Evolutionary conservation across 2,797 vertebrate genomes (phyloP).

Genomic region (Erpetoichthys calabaricus): DNA sequence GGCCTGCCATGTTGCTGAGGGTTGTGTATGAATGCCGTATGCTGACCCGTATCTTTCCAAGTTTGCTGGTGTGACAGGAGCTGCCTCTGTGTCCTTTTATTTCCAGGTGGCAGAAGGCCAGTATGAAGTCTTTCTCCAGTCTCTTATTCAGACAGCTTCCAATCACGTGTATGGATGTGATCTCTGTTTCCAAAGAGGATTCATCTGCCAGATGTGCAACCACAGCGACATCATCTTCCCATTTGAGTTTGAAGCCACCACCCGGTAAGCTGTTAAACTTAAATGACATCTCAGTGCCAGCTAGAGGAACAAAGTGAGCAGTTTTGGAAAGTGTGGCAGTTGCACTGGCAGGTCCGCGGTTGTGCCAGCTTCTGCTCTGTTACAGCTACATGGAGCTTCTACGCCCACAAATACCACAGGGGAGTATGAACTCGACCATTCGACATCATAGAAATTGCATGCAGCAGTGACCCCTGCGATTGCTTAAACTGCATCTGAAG

Average conservation of each 20-base stretch:
- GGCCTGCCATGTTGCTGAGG: not conserved
- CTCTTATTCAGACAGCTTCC: slow-evolving; percentile 55
- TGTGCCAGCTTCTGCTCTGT: too few relatives aligned
- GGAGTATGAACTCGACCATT: too few relatives aligned
- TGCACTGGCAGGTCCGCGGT: too few relatives aligned
- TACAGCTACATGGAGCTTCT: too few relatives aligned
- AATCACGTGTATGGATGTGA: slow-evolving; percentile 77
- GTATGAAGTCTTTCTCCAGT: slow-evolving; percentile 58
- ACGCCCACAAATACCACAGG: too few relatives aligned
- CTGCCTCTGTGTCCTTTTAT: not conserved
- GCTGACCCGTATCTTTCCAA: not conserved
- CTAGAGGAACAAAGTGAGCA: not conserved
- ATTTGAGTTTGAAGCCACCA: slow-evolving; percentile 79
- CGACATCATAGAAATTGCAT: too few relatives aligned
- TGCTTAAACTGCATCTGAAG: too few relatives aligned
- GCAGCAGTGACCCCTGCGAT: too few relatives aligned
- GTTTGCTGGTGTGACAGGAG: not conserved
- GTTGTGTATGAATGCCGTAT: not conserved
- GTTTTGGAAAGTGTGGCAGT: not conserved
- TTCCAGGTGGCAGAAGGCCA: slow-evolving; percentile 61
- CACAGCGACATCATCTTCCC: slow-evolving; percentile 75
- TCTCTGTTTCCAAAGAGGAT: slow-evolving; percentile 83
- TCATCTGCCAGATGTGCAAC: slow-evolving; percentile 88
- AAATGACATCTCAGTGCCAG: too few relatives aligned
- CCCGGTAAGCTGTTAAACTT: slow-evolving; percentile 43